Evolutionary conservation across 2,797 vertebrate genomes (phyloP).

Genomic region (Discoglossus pictus): DNA sequence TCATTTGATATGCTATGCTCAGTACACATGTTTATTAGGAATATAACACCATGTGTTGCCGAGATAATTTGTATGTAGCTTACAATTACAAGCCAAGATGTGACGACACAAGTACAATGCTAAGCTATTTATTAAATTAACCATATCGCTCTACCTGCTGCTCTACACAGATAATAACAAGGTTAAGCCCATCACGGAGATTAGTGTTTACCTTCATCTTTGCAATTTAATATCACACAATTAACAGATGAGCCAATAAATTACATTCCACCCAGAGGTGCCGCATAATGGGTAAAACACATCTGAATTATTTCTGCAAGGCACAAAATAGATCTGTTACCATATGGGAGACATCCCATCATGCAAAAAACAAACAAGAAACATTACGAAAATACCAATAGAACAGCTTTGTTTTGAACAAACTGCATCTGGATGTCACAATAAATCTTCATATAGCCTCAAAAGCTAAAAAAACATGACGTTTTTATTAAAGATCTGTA

Average conservation of each 20-base stretch:
- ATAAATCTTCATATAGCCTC: constrained; percentile 42
- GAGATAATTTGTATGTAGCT: constrained; percentile 11
- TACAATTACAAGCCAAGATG: constrained; percentile 22
- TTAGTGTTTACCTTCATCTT: constrained; percentile 20
- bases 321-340: constrained; percentile 36
- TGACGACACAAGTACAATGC: constrained; percentile 16
- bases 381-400: constrained; percentile 43
- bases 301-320: constrained; percentile 31
- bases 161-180: constrained; percentile 24
- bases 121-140: constrained; percentile 36
- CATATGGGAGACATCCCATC: constrained; percentile 46
- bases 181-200: constrained; percentile 7
- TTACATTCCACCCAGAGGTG: constrained; percentile 36
- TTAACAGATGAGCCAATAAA: constrained; percentile 47
- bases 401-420: constrained; percentile 38
- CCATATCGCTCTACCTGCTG: constrained; percentile 21
- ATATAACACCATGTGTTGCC: constrained; percentile 18
- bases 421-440: constrained; percentile 47
- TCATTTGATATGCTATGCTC: constrained; percentile 1
- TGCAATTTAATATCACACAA: constrained; percentile 19
- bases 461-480: constrained; percentile 19
- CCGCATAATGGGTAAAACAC: constrained; percentile 11
- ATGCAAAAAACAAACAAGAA: constrained; percentile 33
- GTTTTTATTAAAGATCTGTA: constrained; percentile 29
- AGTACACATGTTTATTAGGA: constrained; percentile 23